A percentile compares a stretch with the other conserved stretches of the same genome.
Conservation (phyloP, 2,797 vertebrate genomes). For the Mastacembelus armatus region DNA sequence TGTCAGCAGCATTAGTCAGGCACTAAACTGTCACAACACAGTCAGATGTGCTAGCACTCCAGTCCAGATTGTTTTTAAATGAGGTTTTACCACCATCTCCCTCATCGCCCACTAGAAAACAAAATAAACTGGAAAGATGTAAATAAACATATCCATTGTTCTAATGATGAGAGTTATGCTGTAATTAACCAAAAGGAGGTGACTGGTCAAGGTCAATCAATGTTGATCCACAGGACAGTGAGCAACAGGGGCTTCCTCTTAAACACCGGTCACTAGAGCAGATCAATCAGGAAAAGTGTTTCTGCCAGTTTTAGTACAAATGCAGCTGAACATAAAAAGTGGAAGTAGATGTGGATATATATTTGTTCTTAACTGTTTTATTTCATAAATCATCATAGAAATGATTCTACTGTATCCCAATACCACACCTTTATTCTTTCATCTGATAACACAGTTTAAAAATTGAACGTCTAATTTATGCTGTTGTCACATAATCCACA, state of each 20-base stretch:
- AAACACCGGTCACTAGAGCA: conserved; percentile 22
- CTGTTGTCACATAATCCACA: too few relatives aligned
- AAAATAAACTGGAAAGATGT: conserved; percentile 22
- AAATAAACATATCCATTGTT: conserved; percentile 68
- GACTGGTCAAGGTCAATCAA: conserved; percentile 61
- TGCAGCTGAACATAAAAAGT: conserved; percentile 2
- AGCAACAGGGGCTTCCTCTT: conserved; percentile 29
- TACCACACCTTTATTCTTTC: too few relatives aligned
- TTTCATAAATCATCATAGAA: too few relatives aligned
- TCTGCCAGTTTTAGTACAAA: conserved; percentile 27
- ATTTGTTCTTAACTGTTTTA: not conserved
- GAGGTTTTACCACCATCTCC: conserved; percentile 30
- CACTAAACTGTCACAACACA: conserved; percentile 23
- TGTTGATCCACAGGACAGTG: conserved; percentile 51
- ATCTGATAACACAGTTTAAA: too few relatives aligned
- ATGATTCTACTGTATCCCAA: too few relatives aligned
- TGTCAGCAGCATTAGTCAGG: conserved; percentile 49
- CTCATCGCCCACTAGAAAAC: conserved; percentile 44
- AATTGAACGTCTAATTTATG: too few relatives aligned
- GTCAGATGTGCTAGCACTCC: not conserved
- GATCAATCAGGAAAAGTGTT: conserved; percentile 47
- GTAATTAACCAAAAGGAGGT: conserved; percentile 59
- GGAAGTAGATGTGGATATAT: not conserved
- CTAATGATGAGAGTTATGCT: conserved; percentile 29
- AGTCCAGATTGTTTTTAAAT: conserved; percentile 40